phyloP scores from a whole-genome alignment of 2,113 vertebrate genomes.

The Cryptoleucopteryx plumbea region DNA sequence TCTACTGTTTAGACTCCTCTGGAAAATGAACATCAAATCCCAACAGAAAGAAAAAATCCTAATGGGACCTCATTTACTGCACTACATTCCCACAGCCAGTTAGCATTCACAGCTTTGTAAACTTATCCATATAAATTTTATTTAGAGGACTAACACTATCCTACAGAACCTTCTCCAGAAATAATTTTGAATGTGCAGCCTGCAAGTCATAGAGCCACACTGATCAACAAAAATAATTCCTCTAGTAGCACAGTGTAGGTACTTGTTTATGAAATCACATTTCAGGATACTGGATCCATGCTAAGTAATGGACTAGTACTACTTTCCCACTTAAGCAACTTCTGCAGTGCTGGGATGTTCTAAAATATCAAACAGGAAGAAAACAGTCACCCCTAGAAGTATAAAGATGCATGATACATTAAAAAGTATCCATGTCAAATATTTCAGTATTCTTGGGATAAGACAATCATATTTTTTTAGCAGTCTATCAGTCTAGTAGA shows the following conservation, averaged over 20 bases:
- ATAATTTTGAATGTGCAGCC: neutral
- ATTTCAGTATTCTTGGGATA: neutral
- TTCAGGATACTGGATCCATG: neutral
- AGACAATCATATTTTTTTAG: neutral
- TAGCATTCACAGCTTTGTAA: neutral
- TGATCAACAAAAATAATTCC: neutral
- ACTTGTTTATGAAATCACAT: neutral
- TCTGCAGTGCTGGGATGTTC: neutral
- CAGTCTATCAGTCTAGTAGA: neutral
- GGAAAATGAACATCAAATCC: neutral
- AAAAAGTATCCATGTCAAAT: neutral
- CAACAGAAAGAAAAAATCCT: neutral
- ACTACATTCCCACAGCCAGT: neutral
- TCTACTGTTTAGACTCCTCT: neutral
- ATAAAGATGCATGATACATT: neutral
- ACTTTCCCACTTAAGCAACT: neutral
- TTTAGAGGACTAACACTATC: neutral
- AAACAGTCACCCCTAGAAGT: neutral
- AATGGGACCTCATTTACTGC: neutral
- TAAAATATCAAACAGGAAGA: neutral
- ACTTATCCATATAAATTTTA: neutral
- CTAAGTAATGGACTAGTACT: neutral
- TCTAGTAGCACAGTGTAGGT: neutral
- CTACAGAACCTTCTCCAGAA: neutral
- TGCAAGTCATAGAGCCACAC: neutral